Evolutionary conservation across 2,888 invertebrate genomes (phyloP).

Genomic region (Prosopocoilus inquinatus): DNA sequence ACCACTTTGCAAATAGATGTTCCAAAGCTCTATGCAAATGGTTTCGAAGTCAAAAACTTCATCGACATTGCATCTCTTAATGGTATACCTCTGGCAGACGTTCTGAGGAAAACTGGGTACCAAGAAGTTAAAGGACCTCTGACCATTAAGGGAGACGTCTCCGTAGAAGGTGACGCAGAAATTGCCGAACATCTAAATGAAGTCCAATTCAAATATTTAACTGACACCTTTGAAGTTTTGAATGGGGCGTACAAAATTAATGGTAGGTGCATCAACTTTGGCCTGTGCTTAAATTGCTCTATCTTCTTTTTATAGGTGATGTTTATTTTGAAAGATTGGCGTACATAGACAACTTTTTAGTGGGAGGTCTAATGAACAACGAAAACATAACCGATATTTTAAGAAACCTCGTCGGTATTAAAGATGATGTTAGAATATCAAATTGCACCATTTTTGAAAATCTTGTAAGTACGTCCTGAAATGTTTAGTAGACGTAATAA

Average conservation of each 20-base stretch:
- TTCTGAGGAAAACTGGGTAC: constrained; percentile 47
- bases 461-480: constrained; percentile 35
- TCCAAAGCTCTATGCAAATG: constrained; percentile 40
- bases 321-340: constrained; percentile 37
- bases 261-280: constrained; percentile 29
- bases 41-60: constrained; percentile 36
- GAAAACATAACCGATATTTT: constrained; percentile 34
- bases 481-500: too few species aligned
- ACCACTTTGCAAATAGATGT: constrained; percentile 35
- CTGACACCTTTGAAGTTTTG: constrained; percentile 28
- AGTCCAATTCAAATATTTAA: constrained; percentile 33
- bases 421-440: constrained; percentile 31
- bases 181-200: constrained; percentile 43
- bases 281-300: not conserved
- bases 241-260: constrained; percentile 32
- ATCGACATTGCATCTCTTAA: constrained; percentile 45
- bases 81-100: constrained; percentile 39
- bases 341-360: constrained; percentile 37
- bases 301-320: constrained; percentile 34
- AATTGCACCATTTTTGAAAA: constrained; percentile 36
- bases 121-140: constrained; percentile 39
- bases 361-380: constrained; percentile 37
- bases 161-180: constrained; percentile 39
- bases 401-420: constrained; percentile 35
- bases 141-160: constrained; percentile 41